Conservation (phyloP, 2,797 vertebrate species). For the Trematomus bernacchii region DNA sequence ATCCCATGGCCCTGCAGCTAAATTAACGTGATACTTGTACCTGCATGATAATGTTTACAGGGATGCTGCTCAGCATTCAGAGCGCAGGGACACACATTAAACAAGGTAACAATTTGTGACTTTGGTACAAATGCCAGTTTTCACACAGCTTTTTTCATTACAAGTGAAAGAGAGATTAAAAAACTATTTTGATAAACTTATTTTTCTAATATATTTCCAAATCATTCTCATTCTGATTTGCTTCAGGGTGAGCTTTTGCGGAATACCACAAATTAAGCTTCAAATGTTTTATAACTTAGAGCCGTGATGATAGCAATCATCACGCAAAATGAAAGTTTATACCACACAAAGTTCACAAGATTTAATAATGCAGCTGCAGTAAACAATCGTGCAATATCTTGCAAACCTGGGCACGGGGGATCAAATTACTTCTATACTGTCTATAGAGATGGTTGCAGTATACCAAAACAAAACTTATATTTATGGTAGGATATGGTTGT, state of each 20-base stretch:
- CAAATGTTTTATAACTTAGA: not conserved
- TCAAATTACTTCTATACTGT: slow-evolving; percentile 19
- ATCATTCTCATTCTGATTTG: not conserved
- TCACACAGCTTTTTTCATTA: slow-evolving; percentile 10
- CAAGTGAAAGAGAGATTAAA: not conserved
- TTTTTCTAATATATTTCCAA: not conserved
- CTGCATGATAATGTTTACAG: slow-evolving; percentile 46
- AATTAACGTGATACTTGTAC: slow-evolving; percentile 69
- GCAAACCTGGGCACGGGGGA: slow-evolving; percentile 11
- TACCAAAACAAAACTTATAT: slow-evolving; percentile 23
- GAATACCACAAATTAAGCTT: not conserved
- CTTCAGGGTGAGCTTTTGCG: not conserved
- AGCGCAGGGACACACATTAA: slow-evolving; percentile 43
- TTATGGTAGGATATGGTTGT: slow-evolving; percentile 33
- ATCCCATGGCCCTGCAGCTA: slow-evolving; percentile 50
- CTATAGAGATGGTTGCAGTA: not conserved
- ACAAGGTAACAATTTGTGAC: slow-evolving; percentile 44
- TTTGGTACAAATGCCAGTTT: slow-evolving; percentile 33
- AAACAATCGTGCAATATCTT: slow-evolving; percentile 7
- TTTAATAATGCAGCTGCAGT: not conserved
- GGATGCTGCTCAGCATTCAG: slow-evolving; percentile 36
- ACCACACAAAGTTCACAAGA: not conserved
- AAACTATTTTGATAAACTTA: not conserved
- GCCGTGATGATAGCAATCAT: not conserved
- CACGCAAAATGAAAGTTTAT: not conserved